phyloP scores from a whole-genome alignment of 2,888 invertebrate species.

The Dasysyrphus tricinctus region DNA sequence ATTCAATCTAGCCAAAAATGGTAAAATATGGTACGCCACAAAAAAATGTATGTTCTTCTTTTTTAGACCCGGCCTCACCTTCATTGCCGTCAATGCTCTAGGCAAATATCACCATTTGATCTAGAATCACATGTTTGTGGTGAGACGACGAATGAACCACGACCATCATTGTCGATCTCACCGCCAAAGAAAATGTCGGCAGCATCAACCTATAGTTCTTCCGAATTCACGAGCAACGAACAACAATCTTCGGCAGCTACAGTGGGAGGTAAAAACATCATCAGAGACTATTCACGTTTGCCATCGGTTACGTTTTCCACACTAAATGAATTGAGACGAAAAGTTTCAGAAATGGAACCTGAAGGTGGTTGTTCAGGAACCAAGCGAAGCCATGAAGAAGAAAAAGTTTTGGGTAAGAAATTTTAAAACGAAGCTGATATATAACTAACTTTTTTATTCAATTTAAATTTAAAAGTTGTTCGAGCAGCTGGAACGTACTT shows the following conservation, averaged over 20 bases:
- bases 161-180: background rate
- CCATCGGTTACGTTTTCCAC: slow-evolving; percentile 51
- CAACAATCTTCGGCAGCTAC: background rate
- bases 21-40: too few species aligned
- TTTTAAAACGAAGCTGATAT: background rate
- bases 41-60: background rate
- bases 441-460: background rate
- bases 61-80: slow-evolving; percentile 62
- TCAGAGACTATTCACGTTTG: slow-evolving; percentile 21
- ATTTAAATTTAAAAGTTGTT: slow-evolving; percentile 79
- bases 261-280: background rate
- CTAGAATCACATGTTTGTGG: slow-evolving; percentile 58
- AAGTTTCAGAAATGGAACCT: slow-evolving; percentile 60
- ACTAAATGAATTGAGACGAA: slow-evolving; percentile 44
- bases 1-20: background rate
- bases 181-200: slow-evolving; percentile 20
- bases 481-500: slow-evolving; percentile 83
- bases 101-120: slow-evolving; percentile 71
- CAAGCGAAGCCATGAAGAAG: slow-evolving; percentile 76
- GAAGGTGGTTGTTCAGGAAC: slow-evolving; percentile 19
- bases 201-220: background rate
- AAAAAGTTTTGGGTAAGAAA: slow-evolving; percentile 77
- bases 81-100: slow-evolving; percentile 63
- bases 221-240: background rate
- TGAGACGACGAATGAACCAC: background rate